Percentiles rank a stretch among this genome's conserved stretches.
Evolutionary conservation across 1,140 invertebrate genomes (phyloP).

Genomic region (Centruroides vittatus): DNA sequence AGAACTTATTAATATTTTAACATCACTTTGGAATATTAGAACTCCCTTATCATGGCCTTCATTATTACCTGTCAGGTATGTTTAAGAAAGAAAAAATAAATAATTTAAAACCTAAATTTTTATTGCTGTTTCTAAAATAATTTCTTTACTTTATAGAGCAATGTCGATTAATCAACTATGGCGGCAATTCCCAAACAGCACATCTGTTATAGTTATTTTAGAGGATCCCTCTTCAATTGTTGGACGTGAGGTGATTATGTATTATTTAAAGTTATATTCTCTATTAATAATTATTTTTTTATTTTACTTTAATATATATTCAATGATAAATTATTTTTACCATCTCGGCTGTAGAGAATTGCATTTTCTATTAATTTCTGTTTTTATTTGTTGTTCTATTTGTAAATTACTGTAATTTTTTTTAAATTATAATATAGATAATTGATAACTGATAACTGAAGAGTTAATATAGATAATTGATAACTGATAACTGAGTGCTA

Average conservation of each 20-base stretch:
- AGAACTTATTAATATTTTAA: conserved; percentile 1
- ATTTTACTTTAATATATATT: too few relatives aligned
- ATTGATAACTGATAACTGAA: too few relatives aligned
- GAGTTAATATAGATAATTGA: too few relatives aligned
- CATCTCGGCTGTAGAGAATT: too few relatives aligned
- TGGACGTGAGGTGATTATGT: conserved; percentile 5
- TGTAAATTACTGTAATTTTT: too few relatives aligned
- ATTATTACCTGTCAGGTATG: conserved; percentile 1
- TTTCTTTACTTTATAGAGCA: not conserved
- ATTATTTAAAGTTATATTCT: too few relatives aligned
- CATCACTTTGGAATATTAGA: conserved; percentile 1
- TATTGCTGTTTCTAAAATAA: not conserved
- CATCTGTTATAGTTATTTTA: not conserved
- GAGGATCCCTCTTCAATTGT: not conserved
- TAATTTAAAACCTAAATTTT: not conserved
- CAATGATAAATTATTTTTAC: too few relatives aligned
- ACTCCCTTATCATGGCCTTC: conserved; percentile 3
- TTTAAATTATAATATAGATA: too few relatives aligned
- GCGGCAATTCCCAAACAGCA: not conserved
- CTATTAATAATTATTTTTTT: too few relatives aligned
- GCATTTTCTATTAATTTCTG: too few relatives aligned
- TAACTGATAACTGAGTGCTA: not conserved
- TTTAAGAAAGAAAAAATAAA: not conserved
- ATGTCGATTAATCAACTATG: not conserved
- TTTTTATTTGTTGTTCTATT: too few relatives aligned